Percentiles rank a stretch among this genome's conserved stretches.
These are phyloP conservation scores for Mamestra brassicae DNA, from an alignment of 2,888 invertebrate genomes.

Conservation along the genomic window DNA sequence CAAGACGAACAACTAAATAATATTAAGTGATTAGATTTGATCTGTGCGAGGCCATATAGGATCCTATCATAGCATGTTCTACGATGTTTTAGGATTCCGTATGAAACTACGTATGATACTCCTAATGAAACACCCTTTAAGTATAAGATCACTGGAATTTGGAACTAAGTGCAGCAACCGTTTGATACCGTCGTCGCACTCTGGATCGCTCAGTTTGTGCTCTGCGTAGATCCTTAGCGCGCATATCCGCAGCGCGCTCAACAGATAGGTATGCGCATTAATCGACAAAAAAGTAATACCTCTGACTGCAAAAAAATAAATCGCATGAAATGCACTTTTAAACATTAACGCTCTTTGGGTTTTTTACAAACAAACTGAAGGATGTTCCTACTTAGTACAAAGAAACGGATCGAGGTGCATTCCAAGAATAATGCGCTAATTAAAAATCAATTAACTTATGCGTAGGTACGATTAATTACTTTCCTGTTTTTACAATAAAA, in stretches of 20 bases:
- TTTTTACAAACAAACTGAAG: conserved; percentile 12
- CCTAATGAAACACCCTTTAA: too few species aligned
- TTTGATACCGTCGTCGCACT: too few species aligned
- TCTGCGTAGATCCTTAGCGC: not conserved
- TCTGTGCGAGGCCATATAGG: too few species aligned
- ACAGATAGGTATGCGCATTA: too few species aligned
- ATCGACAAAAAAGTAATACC: conserved; percentile 1
- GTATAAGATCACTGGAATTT: too few species aligned
- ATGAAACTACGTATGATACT: too few species aligned
- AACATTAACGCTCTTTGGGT: not conserved
- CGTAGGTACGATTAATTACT: not conserved
- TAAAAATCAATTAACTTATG: not conserved
- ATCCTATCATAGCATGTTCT: too few species aligned
- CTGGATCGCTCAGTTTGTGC: not conserved
- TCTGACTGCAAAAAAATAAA: conserved; percentile 13
- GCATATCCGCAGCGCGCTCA: not conserved
- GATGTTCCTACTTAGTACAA: not conserved
- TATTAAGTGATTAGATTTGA: too few species aligned
- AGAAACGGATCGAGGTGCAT: conserved; percentile 1
- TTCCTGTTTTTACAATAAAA: conserved; percentile 1
- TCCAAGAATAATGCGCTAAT: conserved; percentile 5
- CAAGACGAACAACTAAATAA: too few species aligned
- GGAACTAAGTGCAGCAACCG: too few species aligned
- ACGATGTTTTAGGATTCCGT: too few species aligned
- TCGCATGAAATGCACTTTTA: not conserved